Evolutionary conservation across 30 jellyfish, hydroid and myxozoan genomes (phyloP).

Genomic region (Chironex yamaguchii): DNA sequence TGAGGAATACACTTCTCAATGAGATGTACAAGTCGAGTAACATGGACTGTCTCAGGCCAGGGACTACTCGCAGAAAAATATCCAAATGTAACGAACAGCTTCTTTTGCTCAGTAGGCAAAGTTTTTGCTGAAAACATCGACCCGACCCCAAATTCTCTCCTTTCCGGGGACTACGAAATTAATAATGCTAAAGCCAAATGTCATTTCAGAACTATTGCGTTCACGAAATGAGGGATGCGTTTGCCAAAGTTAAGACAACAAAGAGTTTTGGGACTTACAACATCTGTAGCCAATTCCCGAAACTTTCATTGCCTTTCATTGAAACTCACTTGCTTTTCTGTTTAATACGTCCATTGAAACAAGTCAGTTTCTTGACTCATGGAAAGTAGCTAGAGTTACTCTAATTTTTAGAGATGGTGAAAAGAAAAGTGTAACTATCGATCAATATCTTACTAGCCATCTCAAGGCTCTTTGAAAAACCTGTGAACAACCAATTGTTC

Average conservation of each 20-base stretch:
- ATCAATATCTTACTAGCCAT: constrained; percentile 45
- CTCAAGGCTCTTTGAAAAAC: constrained; percentile 41
- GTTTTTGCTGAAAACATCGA: constrained; percentile 36
- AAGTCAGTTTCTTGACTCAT: constrained; percentile 27
- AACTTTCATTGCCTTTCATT: constrained; percentile 7
- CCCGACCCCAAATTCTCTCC: constrained; percentile 15
- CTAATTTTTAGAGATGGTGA: constrained; percentile 23
- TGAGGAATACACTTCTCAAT: neutral
- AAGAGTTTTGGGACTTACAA: constrained; percentile 30
- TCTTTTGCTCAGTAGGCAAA: constrained; percentile 42
- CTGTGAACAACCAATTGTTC: constrained; percentile 22
- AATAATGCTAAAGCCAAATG: neutral
- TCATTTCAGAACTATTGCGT: neutral
- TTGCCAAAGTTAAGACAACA: neutral
- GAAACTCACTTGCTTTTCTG: constrained; percentile 29
- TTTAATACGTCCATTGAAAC: constrained; percentile 52
- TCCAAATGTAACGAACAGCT: constrained; percentile 27
- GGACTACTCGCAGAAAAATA: neutral
- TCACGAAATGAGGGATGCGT: constrained; percentile 14
- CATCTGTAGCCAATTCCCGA: constrained; percentile 3
- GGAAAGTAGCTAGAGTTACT: constrained; percentile 57
- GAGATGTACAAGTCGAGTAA: constrained; percentile 20
- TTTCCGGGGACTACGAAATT: neutral
- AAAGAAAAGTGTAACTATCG: constrained; percentile 33
- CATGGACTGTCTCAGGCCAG: neutral